Evolutionary conservation across 2,888 invertebrate species (phyloP), one percentile per base, ranked within the genome.

Genomic region (Yponomeuta evonymella): DNA sequence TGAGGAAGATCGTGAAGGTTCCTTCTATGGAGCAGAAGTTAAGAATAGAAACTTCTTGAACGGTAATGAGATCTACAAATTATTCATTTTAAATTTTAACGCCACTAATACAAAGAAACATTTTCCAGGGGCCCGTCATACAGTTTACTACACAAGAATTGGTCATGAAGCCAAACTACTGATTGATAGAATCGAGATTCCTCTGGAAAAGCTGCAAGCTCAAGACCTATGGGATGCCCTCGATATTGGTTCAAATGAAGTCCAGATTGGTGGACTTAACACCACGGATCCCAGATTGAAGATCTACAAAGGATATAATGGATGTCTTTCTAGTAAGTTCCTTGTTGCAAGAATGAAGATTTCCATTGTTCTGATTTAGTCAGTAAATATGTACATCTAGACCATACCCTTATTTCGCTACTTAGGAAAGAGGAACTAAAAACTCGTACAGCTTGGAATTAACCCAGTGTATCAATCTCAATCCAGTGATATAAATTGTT

Each of bases 201-300:
- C 94, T 11, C 85, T 97, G 79, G 92, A 94, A 72, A 94, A 95
- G 76, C 93, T 96, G 65, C 94, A 95, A 0, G 94, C 95, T 1
- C 94, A 96, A 77, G 95, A 94, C 36, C 93, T 95, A 64, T 94
- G 94, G 75, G 95, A 95, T 76, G 94, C 94, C n/a, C 89, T 93
- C 5, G 94, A 94, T 75, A 86, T 93, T 67, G 95, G 96, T 10
- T 94, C 95, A 23, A 96, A 96, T 82, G 97, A 97, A 79, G 96
- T 97, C 11, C 97, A 97, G 84, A 95, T 98, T 70, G 97, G 97
- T 12, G 97, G 97, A 36, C 94, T 97, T 23, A 97, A 96, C 78
- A 96, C 97, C 6, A 95, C 95, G 5, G 97, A 97, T 82, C 95
- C 96, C 4, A 93, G 97, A 75, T 95, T 97, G 77, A 95, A 95